Percentiles rank a stretch among this genome's conserved stretches.
Evolutionary conservation across 2,797 vertebrate genomes (phyloP).

Genomic region (Rhabdophis nuchalis): DNA sequence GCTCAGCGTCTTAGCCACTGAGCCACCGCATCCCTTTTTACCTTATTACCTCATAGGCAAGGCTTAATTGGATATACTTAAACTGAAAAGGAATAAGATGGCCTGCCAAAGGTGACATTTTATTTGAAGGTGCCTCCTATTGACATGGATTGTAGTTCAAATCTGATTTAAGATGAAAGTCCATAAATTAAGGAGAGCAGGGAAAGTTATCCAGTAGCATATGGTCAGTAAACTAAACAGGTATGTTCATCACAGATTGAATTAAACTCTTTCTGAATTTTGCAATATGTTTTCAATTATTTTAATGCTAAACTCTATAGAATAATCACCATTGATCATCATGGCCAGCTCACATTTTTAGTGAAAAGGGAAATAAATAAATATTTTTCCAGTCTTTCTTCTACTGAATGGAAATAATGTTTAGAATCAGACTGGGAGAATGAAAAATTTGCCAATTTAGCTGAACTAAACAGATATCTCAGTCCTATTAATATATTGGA

Average conservation of each 20-base stretch:
- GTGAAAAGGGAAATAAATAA: not conserved
- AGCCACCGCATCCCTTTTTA: too few relatives aligned
- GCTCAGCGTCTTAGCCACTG: too few relatives aligned
- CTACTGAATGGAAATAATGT: not conserved
- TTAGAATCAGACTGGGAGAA: conserved; percentile 19
- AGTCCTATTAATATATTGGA: conserved; percentile 17
- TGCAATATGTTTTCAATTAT: not conserved
- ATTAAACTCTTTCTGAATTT: not conserved
- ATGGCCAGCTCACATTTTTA: not conserved
- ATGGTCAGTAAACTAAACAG: too few relatives aligned
- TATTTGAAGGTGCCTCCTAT: too few relatives aligned
- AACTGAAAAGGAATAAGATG: too few relatives aligned
- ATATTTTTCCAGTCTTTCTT: not conserved
- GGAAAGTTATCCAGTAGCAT: too few relatives aligned
- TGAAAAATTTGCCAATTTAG: conserved; percentile 39
- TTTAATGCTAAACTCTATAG: not conserved
- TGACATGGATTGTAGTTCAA: too few relatives aligned
- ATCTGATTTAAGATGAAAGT: too few relatives aligned
- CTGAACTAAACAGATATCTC: conserved; percentile 53
- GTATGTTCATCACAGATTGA: not conserved
- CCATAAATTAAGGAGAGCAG: too few relatives aligned
- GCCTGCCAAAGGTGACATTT: too few relatives aligned
- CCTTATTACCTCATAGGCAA: too few relatives aligned
- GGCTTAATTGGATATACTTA: too few relatives aligned
- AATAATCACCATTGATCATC: not conserved